Evolutionary conservation across 1,140 invertebrate species (phyloP).

Genomic region (Nasonia giraulti): DNA sequence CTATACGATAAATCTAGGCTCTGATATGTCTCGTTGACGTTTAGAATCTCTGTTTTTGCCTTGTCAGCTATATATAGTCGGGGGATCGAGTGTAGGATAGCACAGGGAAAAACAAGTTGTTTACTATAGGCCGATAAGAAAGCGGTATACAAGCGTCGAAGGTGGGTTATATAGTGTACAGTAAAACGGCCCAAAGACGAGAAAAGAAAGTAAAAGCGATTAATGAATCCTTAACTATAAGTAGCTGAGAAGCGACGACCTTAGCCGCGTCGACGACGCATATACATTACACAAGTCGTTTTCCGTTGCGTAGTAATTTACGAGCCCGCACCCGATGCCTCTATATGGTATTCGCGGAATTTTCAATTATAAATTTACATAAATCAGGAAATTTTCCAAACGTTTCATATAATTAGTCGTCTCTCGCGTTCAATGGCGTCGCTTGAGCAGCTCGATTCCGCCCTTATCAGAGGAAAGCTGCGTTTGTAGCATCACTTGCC

Average conservation of each 20-base stretch:
- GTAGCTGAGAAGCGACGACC: neutral
- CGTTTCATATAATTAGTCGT: neutral
- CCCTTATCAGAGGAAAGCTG: neutral
- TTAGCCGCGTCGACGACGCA: neutral
- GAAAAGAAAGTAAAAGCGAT: constrained; percentile 23
- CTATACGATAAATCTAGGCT: constrained; percentile 13
- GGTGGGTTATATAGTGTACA: neutral
- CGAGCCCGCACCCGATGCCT: too few relatives aligned
- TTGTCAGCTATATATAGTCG: neutral
- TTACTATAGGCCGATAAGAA: neutral
- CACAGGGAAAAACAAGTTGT: neutral
- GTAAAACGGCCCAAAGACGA: neutral
- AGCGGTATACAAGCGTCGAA: neutral
- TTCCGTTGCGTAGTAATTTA: neutral
- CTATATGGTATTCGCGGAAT: too few relatives aligned
- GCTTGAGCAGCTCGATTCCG: neutral
- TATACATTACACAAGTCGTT: neutral
- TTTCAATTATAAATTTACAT: neutral
- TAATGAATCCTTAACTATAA: constrained; percentile 19
- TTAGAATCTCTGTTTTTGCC: constrained; percentile 31
- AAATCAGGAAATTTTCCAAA: neutral
- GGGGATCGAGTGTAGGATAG: neutral
- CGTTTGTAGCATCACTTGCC: neutral
- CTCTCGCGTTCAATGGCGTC: neutral
- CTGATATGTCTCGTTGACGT: constrained; percentile 42